phyloP scores from a whole-genome alignment of 2,797 vertebrate genomes.

The Nyctalus aviator region DNA sequence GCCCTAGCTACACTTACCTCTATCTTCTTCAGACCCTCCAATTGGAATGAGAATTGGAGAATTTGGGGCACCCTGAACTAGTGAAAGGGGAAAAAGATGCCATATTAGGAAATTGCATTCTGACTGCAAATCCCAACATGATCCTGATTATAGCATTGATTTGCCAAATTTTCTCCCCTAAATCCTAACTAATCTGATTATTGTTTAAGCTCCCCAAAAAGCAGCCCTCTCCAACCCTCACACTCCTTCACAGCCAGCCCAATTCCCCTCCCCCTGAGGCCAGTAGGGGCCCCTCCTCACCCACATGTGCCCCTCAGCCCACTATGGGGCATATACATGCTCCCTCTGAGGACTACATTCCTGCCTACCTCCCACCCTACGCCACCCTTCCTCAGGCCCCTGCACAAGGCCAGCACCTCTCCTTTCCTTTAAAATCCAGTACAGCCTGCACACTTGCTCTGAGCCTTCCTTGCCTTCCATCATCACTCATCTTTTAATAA shows the following conservation, averaged over 20 bases:
- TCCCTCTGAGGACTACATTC: background rate
- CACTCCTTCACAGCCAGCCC: background rate
- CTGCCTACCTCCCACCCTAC: background rate
- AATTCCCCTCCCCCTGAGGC: background rate
- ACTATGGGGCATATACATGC: accelerated
- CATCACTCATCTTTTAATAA: background rate
- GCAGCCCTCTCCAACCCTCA: background rate
- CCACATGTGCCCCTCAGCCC: accelerated
- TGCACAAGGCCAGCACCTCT: background rate
- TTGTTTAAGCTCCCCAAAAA: conserved; percentile 42
- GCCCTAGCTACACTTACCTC: background rate
- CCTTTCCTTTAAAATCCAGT: background rate
- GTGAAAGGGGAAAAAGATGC: background rate
- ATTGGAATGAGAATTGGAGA: background rate
- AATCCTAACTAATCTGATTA: conserved; percentile 70
- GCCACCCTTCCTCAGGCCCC: background rate
- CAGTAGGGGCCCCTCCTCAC: background rate
- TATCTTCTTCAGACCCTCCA: background rate
- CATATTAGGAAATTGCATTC: conserved; percentile 27
- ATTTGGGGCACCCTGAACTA: background rate
- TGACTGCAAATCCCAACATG: conserved; percentile 55
- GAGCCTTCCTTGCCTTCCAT: background rate
- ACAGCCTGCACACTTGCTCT: background rate
- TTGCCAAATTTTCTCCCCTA: conserved; percentile 23
- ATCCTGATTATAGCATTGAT: conserved; percentile 23